Percentiles rank a stretch among this genome's conserved stretches.
phyloP scores from a whole-genome alignment of 2,797 vertebrate species.

The Emydoidea blandingii region DNA sequence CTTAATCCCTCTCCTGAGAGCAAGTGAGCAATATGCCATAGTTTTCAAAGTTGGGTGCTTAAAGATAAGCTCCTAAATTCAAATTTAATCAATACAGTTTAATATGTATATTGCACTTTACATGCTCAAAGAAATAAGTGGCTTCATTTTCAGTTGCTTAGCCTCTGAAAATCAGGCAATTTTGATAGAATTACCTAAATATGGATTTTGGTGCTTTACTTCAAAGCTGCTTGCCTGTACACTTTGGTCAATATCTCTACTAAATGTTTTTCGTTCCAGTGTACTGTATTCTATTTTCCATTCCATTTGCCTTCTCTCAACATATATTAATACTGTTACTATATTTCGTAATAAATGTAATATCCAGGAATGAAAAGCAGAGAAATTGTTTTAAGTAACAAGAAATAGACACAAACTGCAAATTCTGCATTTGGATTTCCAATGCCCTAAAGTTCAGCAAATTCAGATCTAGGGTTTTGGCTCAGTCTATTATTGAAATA shows the following conservation, averaged over 20 bases:
- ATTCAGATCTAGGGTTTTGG: neutral
- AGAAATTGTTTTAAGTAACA: slow-evolving; percentile 11
- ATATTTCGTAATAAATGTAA: neutral
- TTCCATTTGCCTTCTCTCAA: neutral
- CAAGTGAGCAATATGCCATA: no score
- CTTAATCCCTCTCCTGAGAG: no score
- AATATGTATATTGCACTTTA: no score
- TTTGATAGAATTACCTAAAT: neutral
- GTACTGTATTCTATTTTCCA: neutral
- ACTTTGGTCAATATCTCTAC: neutral
- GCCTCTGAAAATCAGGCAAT: no score
- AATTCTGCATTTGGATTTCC: neutral
- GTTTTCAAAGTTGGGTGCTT: no score
- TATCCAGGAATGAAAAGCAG: neutral
- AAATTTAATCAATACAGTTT: no score
- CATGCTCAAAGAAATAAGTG: no score
- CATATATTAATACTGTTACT: neutral
- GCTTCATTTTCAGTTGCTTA: no score
- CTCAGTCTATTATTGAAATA: neutral
- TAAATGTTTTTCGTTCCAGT: neutral
- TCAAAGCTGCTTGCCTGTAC: neutral
- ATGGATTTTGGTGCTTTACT: neutral
- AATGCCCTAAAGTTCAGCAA: neutral
- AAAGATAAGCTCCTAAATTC: no score
- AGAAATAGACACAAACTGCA: neutral